Base-by-base conservation (phyloP, 2,888 invertebrate species). In the Seladonia tumulorum region DNA sequence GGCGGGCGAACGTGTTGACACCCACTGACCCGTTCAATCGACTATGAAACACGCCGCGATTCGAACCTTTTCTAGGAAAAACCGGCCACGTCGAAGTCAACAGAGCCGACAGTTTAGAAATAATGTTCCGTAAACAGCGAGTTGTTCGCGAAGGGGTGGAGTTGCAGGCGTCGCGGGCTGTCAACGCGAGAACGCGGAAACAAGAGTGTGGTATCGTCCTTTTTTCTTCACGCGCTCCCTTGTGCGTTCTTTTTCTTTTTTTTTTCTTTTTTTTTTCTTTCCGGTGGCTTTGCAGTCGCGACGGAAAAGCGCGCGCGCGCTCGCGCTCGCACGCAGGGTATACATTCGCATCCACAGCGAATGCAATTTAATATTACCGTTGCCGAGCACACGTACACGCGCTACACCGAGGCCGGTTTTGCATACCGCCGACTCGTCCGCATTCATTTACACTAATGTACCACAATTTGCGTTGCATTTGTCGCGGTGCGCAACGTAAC, bases 401-500 rank as follows among this genome's bases (percentile, higher is more conserved):
- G n/a, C 35, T 71, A 66, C 49, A 53, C 53, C 25, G 42, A 70
- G 79, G 74, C 45, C 82, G 71, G 87, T 81, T 91, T 91, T 90
- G 91, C 91, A 90, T 90, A 90, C 90, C 82, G 83, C 81, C 85
- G 80, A 89, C 92, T 92, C 92, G 92, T 92, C 90, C 91, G 92
- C 91, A 92, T 92, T 92, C 92, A 92, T 92, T 92, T 92, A 91
- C 92, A 92, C 92, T 92, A 92, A 92, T 92, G 92, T 89, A 91
- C 87, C 91, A 88, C 92, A 91, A 92, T 92, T 92, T 92, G 90
- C 91, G 92, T 92, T 90, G 90, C 92, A 90, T 91, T 91, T 91
- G 91, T 91, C 91, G 90, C 90, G 86, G 83, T 74, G 87, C 86
- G 85, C 86, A 84, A 81, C 81, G 89, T 91, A 91, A 89, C 89